These are phyloP conservation scores for Athripsodes cinereus DNA, from an alignment of 2,888 invertebrate genomes.

Conservation along the genomic window DNA sequence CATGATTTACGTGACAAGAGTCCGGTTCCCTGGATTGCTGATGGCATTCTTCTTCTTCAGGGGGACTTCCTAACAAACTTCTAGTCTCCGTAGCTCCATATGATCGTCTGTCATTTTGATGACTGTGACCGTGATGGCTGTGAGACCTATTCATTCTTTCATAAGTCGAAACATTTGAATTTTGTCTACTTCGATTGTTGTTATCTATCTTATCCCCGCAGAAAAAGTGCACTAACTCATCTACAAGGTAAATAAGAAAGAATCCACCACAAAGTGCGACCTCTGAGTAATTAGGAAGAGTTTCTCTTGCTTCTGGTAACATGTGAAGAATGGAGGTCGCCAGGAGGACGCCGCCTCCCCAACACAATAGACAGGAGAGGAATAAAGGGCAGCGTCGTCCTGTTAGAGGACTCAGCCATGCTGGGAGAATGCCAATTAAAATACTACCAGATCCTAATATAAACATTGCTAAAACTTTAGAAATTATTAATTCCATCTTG, in stretches of 20 bases:
- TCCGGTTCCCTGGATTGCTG: conserved; percentile 32
- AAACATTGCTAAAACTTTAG: conserved; percentile 62
- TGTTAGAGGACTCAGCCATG: conserved; percentile 54
- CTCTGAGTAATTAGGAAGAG: conserved; percentile 55
- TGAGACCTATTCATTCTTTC: background rate
- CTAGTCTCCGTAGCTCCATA: conserved; percentile 23
- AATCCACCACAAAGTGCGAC: conserved; percentile 63
- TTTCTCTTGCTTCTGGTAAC: conserved; percentile 68
- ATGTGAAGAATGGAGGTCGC: conserved; percentile 74
- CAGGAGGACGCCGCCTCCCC: conserved; percentile 74
- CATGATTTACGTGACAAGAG: conserved; percentile 61
- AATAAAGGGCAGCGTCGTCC: conserved; percentile 55
- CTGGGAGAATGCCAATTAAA: conserved; percentile 63
- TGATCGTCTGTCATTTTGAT: background rate
- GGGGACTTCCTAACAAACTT: conserved; percentile 1
- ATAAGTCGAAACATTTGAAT: background rate
- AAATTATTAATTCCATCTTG: conserved; percentile 47
- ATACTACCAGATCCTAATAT: conserved; percentile 64
- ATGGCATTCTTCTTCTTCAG: conserved; percentile 29
- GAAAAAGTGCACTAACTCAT: conserved; percentile 64
- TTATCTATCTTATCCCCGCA: conserved; percentile 38
- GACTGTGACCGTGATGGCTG: conserved; percentile 15
- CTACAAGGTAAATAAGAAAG: conserved; percentile 64
- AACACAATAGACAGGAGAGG: conserved; percentile 66
- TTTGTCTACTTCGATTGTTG: background rate